phyloP scores from a whole-genome alignment of 1,140 invertebrate genomes.

The Tenebrio molitor region DNA sequence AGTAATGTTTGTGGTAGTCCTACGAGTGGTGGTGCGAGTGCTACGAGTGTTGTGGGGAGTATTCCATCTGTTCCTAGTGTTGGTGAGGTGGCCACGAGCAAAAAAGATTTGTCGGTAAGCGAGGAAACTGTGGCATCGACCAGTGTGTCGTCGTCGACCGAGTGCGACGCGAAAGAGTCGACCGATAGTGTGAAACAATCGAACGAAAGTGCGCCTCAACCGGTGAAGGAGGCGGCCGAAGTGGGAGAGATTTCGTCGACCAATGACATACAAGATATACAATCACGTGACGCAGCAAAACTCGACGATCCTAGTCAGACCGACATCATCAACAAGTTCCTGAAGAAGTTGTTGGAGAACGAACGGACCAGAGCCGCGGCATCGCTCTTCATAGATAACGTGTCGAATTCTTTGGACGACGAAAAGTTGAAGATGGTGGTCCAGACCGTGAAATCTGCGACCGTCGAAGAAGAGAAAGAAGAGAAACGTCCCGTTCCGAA shows the following conservation, averaged over 20 bases:
- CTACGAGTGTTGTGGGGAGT: no score
- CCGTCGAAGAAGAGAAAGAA: not conserved
- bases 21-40: no score
- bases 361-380: constrained; percentile 18
- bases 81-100: not conserved
- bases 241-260: constrained; percentile 7
- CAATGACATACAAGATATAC: constrained; percentile 3
- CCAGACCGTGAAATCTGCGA: not conserved
- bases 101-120: not conserved
- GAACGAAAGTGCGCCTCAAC: not conserved
- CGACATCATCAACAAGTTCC: constrained; percentile 38
- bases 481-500: constrained; percentile 9
- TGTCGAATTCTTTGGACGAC: constrained; percentile 24
- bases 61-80: no score
- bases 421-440: constrained; percentile 47
- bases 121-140: constrained; percentile 13
- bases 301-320: not conserved
- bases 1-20: no score
- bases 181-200: constrained; percentile 12
- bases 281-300: not conserved
- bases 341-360: constrained; percentile 34
- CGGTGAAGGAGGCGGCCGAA: not conserved
- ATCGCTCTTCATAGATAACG: constrained; percentile 32
- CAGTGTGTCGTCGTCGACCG: constrained; percentile 18
- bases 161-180: constrained; percentile 20